Evolutionary conservation across 2,113 vertebrate genomes (phyloP).

Genomic region (Stegostoma tigrinum): DNA sequence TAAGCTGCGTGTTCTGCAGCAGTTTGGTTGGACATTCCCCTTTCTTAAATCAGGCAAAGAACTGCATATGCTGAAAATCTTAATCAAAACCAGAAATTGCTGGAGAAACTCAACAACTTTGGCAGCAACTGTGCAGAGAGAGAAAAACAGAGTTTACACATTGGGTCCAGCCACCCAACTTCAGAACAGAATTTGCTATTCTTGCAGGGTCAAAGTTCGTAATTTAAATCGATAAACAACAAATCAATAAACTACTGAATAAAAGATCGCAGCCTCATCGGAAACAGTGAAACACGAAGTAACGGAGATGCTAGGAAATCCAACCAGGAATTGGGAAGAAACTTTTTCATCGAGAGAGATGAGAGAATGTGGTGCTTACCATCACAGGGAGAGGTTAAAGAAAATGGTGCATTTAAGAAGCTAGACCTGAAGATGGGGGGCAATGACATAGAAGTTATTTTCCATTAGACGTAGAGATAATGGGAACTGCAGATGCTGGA

Average conservation of each 20-base stretch:
- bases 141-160: too few relatives aligned
- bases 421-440: neutral
- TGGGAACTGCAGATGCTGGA: too few relatives aligned
- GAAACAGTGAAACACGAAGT: neutral
- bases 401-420: neutral
- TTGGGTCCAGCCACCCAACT: too few relatives aligned
- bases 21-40: too few relatives aligned
- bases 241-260: neutral
- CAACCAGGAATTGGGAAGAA: neutral
- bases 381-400: neutral
- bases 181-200: neutral
- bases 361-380: neutral
- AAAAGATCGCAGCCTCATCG: neutral
- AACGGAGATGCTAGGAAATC: neutral
- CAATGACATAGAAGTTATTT: neutral
- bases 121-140: too few relatives aligned
- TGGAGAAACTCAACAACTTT: too few relatives aligned
- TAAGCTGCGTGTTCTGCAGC: neutral
- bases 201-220: neutral
- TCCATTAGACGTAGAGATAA: neutral
- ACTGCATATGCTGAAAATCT: too few relatives aligned
- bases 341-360: neutral
- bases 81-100: too few relatives aligned
- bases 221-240: neutral
- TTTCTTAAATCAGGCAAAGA: too few relatives aligned